Percentiles rank a stretch among this genome's conserved stretches.
These are phyloP conservation scores for Pristionchus fissidentatus DNA, from an alignment of 2,888 invertebrate genomes.

Conservation along the genomic window DNA sequence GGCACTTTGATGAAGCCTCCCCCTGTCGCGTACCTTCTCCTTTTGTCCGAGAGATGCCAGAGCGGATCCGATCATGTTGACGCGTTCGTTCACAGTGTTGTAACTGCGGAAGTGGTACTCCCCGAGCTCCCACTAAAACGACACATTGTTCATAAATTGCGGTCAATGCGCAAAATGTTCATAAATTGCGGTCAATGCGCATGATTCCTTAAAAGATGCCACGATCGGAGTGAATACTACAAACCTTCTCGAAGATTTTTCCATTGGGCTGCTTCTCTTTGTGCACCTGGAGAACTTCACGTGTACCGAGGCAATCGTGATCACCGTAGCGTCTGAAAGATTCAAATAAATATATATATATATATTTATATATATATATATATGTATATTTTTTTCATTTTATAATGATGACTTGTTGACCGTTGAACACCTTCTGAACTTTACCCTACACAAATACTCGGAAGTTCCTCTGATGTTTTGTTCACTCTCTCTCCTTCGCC, in stretches of 20 bases:
- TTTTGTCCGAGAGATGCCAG: slow-evolving; percentile 92
- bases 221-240: neutral
- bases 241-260: slow-evolving; percentile 92
- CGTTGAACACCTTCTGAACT: no score
- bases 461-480: neutral
- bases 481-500: neutral
- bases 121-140: slow-evolving; percentile 70
- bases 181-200: slow-evolving; percentile 48
- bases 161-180: no score
- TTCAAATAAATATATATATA: neutral
- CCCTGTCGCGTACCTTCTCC: slow-evolving; percentile 87
- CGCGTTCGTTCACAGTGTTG: slow-evolving; percentile 60
- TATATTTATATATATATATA: no score
- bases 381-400: neutral
- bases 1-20: no score
- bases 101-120: slow-evolving; percentile 70
- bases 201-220: neutral
- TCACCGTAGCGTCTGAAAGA: slow-evolving; percentile 63
- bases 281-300: slow-evolving; percentile 83
- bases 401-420: neutral
- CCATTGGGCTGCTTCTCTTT: slow-evolving; percentile 95
- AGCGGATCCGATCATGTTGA: slow-evolving; percentile 55
- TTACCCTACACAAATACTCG: neutral
- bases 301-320: slow-evolving; percentile 76
- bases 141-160: no score